Conservation (phyloP, 2,888 invertebrate species). For the Spialia ferax region DNA sequence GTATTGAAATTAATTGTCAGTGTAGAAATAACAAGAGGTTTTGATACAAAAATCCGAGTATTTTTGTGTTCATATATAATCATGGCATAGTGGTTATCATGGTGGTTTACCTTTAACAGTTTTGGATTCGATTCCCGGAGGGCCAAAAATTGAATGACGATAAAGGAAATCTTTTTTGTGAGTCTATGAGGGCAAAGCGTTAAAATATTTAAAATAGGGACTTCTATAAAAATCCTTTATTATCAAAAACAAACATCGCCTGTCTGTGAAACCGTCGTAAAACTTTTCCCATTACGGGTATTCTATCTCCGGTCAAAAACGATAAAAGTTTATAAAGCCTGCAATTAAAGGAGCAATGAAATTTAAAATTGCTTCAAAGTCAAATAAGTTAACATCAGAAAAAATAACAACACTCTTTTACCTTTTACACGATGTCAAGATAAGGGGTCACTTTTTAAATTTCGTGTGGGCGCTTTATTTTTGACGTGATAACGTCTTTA, state of each 20-base stretch:
- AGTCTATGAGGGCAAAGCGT: too few relatives aligned
- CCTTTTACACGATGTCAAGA: too few relatives aligned
- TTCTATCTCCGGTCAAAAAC: conserved; percentile 40
- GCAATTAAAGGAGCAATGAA: conserved; percentile 36
- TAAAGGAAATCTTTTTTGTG: too few relatives aligned
- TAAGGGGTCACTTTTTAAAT: too few relatives aligned
- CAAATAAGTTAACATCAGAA: conserved; percentile 17
- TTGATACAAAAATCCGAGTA: not conserved
- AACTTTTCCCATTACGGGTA: conserved; percentile 44
- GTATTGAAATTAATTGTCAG: too few relatives aligned
- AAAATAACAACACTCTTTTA: conserved; percentile 17
- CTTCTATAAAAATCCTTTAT: not conserved
- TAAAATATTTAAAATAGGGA: too few relatives aligned
- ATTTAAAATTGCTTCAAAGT: conserved; percentile 31
- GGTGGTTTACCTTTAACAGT: too few relatives aligned
- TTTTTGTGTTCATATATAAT: not conserved
- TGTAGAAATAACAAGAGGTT: not conserved
- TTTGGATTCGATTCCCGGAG: too few relatives aligned
- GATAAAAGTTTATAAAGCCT: conserved; percentile 40
- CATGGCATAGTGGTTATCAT: too few relatives aligned
- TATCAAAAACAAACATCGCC: conserved; percentile 10
- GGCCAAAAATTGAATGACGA: too few relatives aligned
- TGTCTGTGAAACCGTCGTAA: conserved; percentile 8
- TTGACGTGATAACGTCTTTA: too few relatives aligned
- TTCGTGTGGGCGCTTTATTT: too few relatives aligned